phyloP scores from a whole-genome alignment of 1,140 invertebrate genomes.

The Pseudoatta argentina region DNA sequence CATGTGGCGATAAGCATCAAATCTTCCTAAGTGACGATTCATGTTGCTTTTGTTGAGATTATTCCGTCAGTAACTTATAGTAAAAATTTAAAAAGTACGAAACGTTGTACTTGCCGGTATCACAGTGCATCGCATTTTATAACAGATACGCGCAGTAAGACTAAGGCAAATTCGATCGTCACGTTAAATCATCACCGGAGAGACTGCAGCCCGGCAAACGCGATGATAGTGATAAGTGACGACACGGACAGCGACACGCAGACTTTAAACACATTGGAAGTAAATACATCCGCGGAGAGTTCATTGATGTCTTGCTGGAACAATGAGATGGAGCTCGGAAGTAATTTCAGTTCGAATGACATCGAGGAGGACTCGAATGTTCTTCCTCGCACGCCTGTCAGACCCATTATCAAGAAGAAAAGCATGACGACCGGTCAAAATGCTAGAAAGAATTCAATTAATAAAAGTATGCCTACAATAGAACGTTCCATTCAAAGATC shows the following conservation, averaged over 20 bases:
- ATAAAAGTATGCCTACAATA: neutral
- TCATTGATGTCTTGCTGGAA: slow-evolving; percentile 52
- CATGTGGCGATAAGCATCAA: slow-evolving; percentile 9
- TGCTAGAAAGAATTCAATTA: slow-evolving; percentile 14
- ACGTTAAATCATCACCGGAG: slow-evolving; percentile 64
- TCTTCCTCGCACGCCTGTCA: neutral
- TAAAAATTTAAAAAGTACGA: slow-evolving; percentile 33
- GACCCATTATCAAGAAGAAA: neutral
- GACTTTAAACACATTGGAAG: neutral
- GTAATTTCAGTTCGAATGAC: slow-evolving; percentile 21
- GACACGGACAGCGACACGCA: slow-evolving; percentile 42
- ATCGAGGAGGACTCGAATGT: slow-evolving; percentile 20
- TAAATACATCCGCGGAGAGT: slow-evolving; percentile 24
- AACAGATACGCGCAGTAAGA: slow-evolving; percentile 74
- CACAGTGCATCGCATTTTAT: slow-evolving; percentile 75
- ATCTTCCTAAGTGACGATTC: neutral
- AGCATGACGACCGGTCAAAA: slow-evolving; percentile 4
- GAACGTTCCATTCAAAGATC: neutral
- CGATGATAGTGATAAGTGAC: slow-evolving; percentile 38
- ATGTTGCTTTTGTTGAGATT: slow-evolving; percentile 13
- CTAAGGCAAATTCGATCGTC: slow-evolving; percentile 72
- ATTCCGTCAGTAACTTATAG: neutral
- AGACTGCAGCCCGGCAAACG: slow-evolving; percentile 53
- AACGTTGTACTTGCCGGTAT: slow-evolving; percentile 52
- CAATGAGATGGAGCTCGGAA: slow-evolving; percentile 44